Conservation (phyloP, 2,797 vertebrate genomes). For the Gymnoscopelus microlampas region DNA sequence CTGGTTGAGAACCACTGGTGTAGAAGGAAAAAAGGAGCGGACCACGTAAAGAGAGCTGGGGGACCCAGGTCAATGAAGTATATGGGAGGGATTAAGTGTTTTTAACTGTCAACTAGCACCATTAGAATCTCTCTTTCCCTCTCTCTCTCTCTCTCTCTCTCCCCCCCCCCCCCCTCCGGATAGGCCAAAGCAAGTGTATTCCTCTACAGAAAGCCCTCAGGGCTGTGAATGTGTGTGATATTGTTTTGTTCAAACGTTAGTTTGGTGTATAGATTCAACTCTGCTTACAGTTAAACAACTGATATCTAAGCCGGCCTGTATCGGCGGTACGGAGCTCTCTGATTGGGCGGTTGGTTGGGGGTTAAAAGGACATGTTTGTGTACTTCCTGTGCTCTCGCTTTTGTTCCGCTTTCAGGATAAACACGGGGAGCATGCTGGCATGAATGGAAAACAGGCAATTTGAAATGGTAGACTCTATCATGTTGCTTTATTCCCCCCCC, state of each 20-base stretch:
- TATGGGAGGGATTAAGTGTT: no score
- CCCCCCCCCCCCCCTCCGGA: neutral
- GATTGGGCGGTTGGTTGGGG: conserved; percentile 42
- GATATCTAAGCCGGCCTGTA: conserved; percentile 36
- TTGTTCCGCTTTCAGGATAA: conserved; percentile 42
- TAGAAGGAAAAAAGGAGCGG: no score
- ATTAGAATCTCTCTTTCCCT: no score
- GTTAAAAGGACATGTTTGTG: conserved; percentile 61
- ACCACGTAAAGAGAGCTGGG: no score
- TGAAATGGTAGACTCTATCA: conserved; percentile 14
- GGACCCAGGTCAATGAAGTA: no score
- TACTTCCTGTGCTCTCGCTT: conserved; percentile 60
- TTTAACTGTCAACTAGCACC: no score
- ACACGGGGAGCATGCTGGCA: conserved; percentile 40
- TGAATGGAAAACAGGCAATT: conserved; percentile 40
- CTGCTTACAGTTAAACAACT: conserved; percentile 39
- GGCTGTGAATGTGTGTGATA: conserved; percentile 49
- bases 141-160: neutral
- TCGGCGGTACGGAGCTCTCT: conserved; percentile 9
- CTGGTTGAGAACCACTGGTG: no score
- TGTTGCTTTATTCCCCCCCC: neutral
- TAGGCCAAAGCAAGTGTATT: conserved; percentile 44
- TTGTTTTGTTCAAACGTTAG: conserved; percentile 55
- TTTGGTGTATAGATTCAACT: conserved; percentile 39
- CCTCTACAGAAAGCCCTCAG: conserved; percentile 46